Evolutionary conservation across 2,888 invertebrate genomes (phyloP), one percentile per base, ranked within the genome.

Genomic region (Sepioteuthis lessoniana): DNA sequence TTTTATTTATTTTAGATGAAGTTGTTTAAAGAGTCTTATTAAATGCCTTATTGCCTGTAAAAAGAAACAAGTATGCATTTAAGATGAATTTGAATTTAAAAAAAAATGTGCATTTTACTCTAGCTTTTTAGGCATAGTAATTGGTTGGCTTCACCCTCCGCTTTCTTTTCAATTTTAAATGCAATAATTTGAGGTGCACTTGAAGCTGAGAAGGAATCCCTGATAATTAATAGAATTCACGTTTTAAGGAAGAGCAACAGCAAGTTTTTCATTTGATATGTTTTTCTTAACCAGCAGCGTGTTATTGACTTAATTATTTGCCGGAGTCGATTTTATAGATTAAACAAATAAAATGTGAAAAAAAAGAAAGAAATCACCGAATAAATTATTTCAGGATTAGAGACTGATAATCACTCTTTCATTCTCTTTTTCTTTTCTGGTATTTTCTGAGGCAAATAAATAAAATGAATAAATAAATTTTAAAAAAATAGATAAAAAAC

Each of bases 161-260:
- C n/a, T n/a, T 1, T 35, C 16, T 76, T 76, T n/a, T 76, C n/a
- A 35, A 76, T 35, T 76, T 16, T 4, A 76, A 76, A 76, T 76
- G 76, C 76, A n/a, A 76, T 76, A 76, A n/a, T 76, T 19, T 35
- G 16, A n/a, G n/a, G n/a, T 76, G n/a, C 76, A 76, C 76, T 76
- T 76, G 35, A 76, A n/a, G 76, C n/a, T n/a, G n/a, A 76, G n/a
- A 76, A 76, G n/a, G 76, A 76, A 76, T 76, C 76, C 76, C 76
- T 13, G n/a, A 76, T 76, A 76, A 76, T 76, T 76, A 76, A 76
- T 76, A 76, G 10, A 76, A 76, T 76, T 76, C 2, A 13, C 76
- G n/a, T 76, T 76, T 76, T 19, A 76, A 76, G n/a, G n/a, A 35
- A 76, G 76, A 76, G 76, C 76, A 76, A n/a, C 16, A 76, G 76